These are phyloP conservation scores for Acromyrmex charruanus DNA, from an alignment of 1,140 invertebrate species.

Conservation along the genomic window DNA sequence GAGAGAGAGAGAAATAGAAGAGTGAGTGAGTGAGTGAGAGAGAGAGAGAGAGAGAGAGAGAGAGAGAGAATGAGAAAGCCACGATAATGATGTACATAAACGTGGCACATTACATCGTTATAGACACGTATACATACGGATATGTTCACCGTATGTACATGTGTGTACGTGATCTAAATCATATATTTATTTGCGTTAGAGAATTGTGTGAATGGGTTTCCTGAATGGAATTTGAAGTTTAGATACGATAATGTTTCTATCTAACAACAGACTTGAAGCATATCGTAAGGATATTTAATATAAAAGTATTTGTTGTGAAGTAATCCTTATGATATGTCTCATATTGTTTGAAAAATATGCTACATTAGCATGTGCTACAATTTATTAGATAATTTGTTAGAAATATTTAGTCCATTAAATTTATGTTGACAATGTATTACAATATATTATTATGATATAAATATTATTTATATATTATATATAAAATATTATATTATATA, in stretches of 20 bases:
- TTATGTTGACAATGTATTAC: neutral
- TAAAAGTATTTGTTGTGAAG: conserved; percentile 40
- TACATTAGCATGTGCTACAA: conserved; percentile 44
- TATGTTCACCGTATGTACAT: conserved; percentile 7
- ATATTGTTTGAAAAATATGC: conserved; percentile 67
- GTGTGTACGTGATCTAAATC: conserved; percentile 56
- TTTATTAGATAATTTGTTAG: neutral
- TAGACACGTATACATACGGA: conserved; percentile 42
- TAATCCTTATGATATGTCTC: conserved; percentile 18
- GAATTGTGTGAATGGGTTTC: conserved; percentile 57
- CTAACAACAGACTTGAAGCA: conserved; percentile 29
- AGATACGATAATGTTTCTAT: conserved; percentile 62
- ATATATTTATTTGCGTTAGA: conserved; percentile 80
- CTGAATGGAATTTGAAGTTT: conserved; percentile 60
- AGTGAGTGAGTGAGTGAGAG: neutral
- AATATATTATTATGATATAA: neutral
- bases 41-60: neutral
- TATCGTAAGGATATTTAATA: conserved; percentile 13
- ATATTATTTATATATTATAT: conserved; percentile 3
- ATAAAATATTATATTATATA: neutral
- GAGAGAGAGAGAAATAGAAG: neutral
- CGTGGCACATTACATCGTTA: conserved; percentile 72
- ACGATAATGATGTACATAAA: conserved; percentile 76
- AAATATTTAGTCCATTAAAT: conserved; percentile 3
- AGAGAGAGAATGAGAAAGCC: neutral